A percentile compares a stretch with the other conserved stretches of the same genome.
phyloP scores from a whole-genome alignment of 2,888 invertebrate species.

The Eurytoma californica region DNA sequence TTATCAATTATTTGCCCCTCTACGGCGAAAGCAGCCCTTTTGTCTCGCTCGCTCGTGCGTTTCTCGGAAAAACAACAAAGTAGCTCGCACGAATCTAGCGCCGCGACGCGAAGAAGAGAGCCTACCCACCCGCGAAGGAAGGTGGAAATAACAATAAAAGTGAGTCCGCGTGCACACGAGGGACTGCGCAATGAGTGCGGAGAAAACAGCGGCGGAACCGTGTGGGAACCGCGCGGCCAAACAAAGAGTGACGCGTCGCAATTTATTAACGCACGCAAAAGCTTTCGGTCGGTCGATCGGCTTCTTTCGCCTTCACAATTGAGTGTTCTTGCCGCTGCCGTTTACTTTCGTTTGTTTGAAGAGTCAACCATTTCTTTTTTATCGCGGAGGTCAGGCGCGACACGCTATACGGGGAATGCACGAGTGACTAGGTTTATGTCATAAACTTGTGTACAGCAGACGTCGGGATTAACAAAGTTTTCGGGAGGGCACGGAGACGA shows the following conservation, averaged over 20 bases:
- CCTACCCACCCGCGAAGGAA: too few species aligned
- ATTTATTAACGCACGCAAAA: constrained; percentile 6
- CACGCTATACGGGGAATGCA: neutral
- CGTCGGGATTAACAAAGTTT: constrained; percentile 18
- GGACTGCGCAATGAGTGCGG: neutral
- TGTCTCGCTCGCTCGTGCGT: too few species aligned
- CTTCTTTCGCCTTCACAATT: neutral
- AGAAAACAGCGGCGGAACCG: neutral
- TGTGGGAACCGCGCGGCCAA: constrained; percentile 6
- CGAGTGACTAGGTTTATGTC: neutral
- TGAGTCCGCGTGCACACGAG: too few species aligned
- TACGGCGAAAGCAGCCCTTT: too few species aligned
- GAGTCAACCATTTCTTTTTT: too few species aligned
- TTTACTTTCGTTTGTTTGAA: too few species aligned
- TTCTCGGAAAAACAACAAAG: too few species aligned
- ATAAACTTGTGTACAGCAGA: neutral
- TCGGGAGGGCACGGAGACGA: neutral
- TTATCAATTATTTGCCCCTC: too few species aligned
- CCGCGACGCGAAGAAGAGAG: too few species aligned
- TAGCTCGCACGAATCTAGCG: too few species aligned
- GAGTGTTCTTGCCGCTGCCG: neutral
- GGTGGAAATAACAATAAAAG: too few species aligned
- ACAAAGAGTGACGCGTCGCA: constrained; percentile 4
- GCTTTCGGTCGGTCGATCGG: neutral
- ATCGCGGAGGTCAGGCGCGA: too few species aligned